Base-by-base conservation (phyloP, 2,797 vertebrate species). In the Sparus aurata region DNA sequence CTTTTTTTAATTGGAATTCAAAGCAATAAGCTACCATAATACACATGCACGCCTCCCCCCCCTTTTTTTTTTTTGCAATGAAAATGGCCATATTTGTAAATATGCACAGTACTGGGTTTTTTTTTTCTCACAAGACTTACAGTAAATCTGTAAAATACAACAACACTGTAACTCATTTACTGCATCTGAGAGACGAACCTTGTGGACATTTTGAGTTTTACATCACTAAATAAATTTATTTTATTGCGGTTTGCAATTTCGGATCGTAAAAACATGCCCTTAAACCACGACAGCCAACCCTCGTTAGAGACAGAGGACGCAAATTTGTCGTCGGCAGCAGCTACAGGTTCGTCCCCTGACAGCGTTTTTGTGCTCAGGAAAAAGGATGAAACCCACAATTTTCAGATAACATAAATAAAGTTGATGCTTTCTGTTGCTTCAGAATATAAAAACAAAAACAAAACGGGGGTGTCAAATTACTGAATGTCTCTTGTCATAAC, bases 1-100 rank as follows among this genome's bases (percentile, higher is more conserved):
- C 79, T 85, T 90, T 89, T 34, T 83, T 91, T 81, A 92, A 93
- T 91, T 87, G 79, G 83, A 92, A 92, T 87, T 93, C 80, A 89
- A 90, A 90, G 88, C 84, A 86, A 84, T 89, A 89, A 89, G 83
- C 85, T 55, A 47, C 71, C 66, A 74, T 79, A 80, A 79, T 74
- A 80, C 76, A 84, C 71, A 86, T 79, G 69, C 85, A 79, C 75
- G 61, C 84, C 54, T 65, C 54, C 2, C 27, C 27, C 27, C 27
- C 27, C 27, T 27, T 27, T 4, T 4, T 27, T 27, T 74, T 60
- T 75, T 52, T 69, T 75, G 73, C 79, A 82, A 72, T 78, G 67
- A 73, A 90, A 90, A 88, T 73, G 65, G 49, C 61, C 50, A 57
- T 60, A 83, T 88, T 82, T 83, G 76, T 79, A 70, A 86, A 85